Evolutionary conservation across 2,113 vertebrate genomes (phyloP).

Genomic region (Fulica atra): DNA sequence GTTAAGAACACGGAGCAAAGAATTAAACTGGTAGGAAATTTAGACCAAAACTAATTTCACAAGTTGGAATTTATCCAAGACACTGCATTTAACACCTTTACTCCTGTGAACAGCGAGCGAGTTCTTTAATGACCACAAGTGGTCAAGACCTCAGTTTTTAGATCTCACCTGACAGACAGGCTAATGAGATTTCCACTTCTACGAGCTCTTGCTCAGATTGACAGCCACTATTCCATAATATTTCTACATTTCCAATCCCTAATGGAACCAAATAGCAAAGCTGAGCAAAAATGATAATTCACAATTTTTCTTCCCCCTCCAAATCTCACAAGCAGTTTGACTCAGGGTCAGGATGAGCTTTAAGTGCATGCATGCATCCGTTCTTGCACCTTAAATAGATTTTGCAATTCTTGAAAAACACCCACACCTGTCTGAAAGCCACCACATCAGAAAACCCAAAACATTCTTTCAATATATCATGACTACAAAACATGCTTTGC

Average conservation of each 20-base stretch:
- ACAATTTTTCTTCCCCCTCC: background rate
- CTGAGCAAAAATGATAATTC: background rate
- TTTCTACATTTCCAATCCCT: background rate
- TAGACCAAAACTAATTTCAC: constrained; percentile 28
- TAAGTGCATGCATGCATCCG: background rate
- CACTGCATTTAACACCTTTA: constrained; percentile 38
- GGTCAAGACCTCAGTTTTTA: constrained; percentile 30
- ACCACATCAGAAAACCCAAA: background rate
- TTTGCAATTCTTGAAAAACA: background rate
- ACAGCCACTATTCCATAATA: background rate
- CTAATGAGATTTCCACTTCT: constrained; percentile 44
- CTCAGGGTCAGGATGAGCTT: background rate
- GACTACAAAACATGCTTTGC: background rate
- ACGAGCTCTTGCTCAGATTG: constrained; percentile 12
- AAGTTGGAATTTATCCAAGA: constrained; percentile 30
- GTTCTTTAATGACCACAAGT: constrained; percentile 43
- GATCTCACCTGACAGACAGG: constrained; percentile 31
- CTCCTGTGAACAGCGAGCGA: background rate
- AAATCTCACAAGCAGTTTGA: background rate
- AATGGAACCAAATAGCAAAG: constrained; percentile 4
- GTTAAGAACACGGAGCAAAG: background rate
- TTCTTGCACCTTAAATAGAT: background rate
- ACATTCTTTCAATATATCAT: background rate
- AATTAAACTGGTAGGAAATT: constrained; percentile 17
- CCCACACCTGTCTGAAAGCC: background rate